Evolutionary conservation across 1,140 invertebrate genomes (phyloP), one percentile per base, ranked within the genome.

Genomic region (Hirudo medicinalis): DNA sequence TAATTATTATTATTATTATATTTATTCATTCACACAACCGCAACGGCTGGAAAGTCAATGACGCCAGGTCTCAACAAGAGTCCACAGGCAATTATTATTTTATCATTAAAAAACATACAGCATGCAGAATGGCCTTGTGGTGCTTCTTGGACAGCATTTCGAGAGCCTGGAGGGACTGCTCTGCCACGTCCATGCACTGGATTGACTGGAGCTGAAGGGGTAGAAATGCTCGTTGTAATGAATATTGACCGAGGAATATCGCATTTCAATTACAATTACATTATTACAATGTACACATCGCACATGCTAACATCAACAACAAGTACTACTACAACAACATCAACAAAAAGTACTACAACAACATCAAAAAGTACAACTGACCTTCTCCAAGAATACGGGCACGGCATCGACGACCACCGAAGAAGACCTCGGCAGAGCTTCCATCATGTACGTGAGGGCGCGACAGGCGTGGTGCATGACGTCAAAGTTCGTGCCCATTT

Each of bases 401-500:
- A 99, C 91, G 25, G 94, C 94, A 76, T 99, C 92, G 3, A 96
- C 91, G 15, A 99, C 93, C 22, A 97, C 91, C 22, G 91, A 90
- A 36, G 94, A 94, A 19, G 94, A 96, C 54, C 96, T 87, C 0
- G 96, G 96, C 69, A 99, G 78, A 4, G 95, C 94, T 83, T 99
- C 96, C 88, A 99, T 91, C 94, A 99, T 97, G 80, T 99, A 98
- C 0, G 95, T 97, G 17, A 99, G 85, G 11, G 95, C 95, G 66
- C 96, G 89, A 82, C 94, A 97, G 0, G 95, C 94, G 81, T 98
- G 93, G 79, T 97, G 96, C 95, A 99, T 99, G 86, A 99, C 96
- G 82, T 98, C 96, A 85, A 98, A 99, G 84, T 99, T 99, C 80
- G 97, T 93, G 78, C 83, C 84, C 80, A 83, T 83, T 13, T 22